Conservation (phyloP, 2,797 vertebrate species). For the Triplophysa yarkandensis region DNA sequence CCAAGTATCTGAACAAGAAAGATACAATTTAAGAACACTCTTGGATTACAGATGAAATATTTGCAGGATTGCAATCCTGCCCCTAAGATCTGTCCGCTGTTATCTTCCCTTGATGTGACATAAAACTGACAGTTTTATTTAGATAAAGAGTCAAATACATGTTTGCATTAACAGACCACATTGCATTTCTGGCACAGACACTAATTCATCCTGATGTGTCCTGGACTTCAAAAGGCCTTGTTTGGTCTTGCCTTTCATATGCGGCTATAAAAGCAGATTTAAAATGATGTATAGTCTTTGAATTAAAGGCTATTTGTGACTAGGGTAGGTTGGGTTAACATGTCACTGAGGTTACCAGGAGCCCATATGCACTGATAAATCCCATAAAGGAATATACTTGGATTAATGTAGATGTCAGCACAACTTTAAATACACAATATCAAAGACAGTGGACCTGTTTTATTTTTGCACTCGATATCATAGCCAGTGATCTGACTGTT, state of each 20-base stretch:
- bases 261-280: neutral
- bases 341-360: no score
- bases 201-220: neutral
- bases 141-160: neutral
- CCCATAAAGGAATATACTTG: no score
- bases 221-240: neutral
- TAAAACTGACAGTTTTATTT: neutral
- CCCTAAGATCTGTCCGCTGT: no score
- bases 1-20: constrained; percentile 85
- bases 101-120: neutral
- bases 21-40: neutral
- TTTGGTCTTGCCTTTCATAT: neutral
- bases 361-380: neutral
- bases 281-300: no score
- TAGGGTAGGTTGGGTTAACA: no score
- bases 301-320: no score
- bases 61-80: no score
- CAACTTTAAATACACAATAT: neutral
- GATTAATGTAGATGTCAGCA: no score
- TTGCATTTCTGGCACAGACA: neutral
- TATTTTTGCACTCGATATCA: constrained; percentile 98
- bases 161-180: neutral
- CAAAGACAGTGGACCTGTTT: constrained; percentile 80
- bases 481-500: constrained; percentile 98
- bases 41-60: neutral